Conservation (phyloP, 2,797 vertebrate genomes). For the Cynodonichthys magdalenae region DNA sequence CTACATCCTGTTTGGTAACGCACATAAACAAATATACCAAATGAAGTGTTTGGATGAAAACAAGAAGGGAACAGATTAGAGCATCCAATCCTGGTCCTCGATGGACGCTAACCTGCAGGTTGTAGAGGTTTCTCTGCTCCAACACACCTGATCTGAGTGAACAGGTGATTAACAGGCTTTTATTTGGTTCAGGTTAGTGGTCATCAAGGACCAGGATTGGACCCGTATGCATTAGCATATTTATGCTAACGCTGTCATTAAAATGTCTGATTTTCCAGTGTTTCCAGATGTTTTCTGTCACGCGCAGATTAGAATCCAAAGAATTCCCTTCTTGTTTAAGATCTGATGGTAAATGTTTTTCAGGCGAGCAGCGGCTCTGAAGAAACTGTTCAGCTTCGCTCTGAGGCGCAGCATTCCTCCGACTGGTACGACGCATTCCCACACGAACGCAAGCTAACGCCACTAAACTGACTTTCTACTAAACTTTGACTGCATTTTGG, state of each 20-base stretch:
- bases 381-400: slow-evolving; percentile 71
- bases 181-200: too few species aligned
- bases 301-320: neutral
- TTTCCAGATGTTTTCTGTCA: neutral
- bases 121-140: too few species aligned
- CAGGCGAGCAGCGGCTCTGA: slow-evolving; percentile 65
- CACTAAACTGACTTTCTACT: slow-evolving; percentile 21
- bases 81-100: too few species aligned
- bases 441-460: slow-evolving; percentile 16
- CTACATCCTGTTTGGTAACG: neutral
- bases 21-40: too few species aligned
- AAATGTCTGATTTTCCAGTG: neutral
- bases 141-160: too few species aligned
- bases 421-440: slow-evolving; percentile 71
- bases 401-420: slow-evolving; percentile 73
- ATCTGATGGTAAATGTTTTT: slow-evolving; percentile 27
- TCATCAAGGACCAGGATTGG: too few species aligned
- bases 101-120: too few species aligned
- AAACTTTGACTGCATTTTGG: neutral
- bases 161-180: too few species aligned
- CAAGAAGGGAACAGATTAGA: too few species aligned
- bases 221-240: too few species aligned
- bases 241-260: neutral
- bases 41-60: too few species aligned
- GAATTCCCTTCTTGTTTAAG: neutral